Evolutionary conservation across 1,140 invertebrate genomes (phyloP).

Genomic region (Tetramorium alpestre): DNA sequence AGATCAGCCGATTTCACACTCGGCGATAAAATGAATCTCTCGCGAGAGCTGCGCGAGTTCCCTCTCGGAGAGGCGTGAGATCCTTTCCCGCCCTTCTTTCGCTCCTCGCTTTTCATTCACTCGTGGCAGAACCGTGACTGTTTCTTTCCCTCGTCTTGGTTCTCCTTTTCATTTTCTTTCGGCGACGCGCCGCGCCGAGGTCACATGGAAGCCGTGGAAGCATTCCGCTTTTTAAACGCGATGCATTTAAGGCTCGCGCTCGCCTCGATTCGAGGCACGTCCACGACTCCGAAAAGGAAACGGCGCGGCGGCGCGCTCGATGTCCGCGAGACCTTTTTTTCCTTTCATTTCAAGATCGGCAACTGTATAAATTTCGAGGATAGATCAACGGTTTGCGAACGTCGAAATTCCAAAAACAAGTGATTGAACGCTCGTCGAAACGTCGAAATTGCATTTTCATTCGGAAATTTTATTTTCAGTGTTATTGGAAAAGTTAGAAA

Average conservation of each 20-base stretch:
- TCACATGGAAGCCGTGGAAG: neutral
- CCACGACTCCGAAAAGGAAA: conserved; percentile 41
- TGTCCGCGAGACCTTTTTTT: conserved; percentile 21
- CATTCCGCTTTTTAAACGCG: conserved; percentile 38
- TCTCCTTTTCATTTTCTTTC: conserved; percentile 43
- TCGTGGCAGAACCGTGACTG: neutral
- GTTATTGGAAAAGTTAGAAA: neutral
- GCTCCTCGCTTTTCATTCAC: neutral
- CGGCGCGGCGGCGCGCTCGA: neutral
- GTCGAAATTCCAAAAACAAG: neutral
- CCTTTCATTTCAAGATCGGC: conserved; percentile 11
- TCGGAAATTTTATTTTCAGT: neutral
- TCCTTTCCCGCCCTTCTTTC: conserved; percentile 11
- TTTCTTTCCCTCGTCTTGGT: neutral
- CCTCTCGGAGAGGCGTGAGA: neutral
- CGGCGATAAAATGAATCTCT: conserved; percentile 6
- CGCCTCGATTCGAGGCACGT: conserved; percentile 46
- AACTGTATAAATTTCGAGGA: neutral
- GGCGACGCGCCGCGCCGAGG: conserved; percentile 21
- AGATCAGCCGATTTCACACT: neutral
- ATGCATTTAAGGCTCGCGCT: conserved; percentile 35
- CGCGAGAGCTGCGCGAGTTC: neutral
- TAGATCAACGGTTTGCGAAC: neutral
- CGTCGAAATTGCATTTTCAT: neutral
- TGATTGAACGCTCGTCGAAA: too few relatives aligned